Conservation (phyloP, 1,140 invertebrate genomes). For the Bombyx mandarina region DNA sequence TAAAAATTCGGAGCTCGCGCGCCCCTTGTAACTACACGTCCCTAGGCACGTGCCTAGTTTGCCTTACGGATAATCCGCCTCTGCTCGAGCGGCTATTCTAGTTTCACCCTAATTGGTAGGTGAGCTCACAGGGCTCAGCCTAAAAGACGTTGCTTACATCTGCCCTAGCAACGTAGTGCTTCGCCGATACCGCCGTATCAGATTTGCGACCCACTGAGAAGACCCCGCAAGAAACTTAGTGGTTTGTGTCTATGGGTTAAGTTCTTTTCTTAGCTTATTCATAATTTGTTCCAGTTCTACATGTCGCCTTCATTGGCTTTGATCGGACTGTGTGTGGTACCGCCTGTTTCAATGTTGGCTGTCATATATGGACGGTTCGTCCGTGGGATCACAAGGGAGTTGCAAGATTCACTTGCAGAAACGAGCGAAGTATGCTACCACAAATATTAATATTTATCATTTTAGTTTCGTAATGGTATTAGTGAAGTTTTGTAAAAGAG, state of each 20-base stretch:
- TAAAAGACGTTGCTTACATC: too few species aligned
- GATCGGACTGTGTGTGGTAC: slow-evolving; percentile 89
- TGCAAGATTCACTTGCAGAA: slow-evolving; percentile 87
- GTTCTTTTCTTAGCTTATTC: not conserved
- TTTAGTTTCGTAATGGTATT: not conserved
- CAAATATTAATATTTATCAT: not conserved
- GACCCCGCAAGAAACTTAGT: too few species aligned
- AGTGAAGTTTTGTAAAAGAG: not conserved
- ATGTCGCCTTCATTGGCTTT: slow-evolving; percentile 90
- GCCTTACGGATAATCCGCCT: too few species aligned
- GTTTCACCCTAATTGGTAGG: too few species aligned
- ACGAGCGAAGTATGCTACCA: slow-evolving; percentile 73
- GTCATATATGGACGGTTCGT: slow-evolving; percentile 93
- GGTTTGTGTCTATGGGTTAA: not conserved
- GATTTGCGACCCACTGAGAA: too few species aligned
- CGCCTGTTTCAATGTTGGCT: slow-evolving; percentile 87
- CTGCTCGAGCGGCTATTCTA: too few species aligned
- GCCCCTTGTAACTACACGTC: too few species aligned
- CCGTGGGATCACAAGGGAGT: slow-evolving; percentile 84
- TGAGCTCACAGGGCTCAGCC: too few species aligned
- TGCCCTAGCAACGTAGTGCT: too few species aligned
- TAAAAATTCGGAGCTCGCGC: too few species aligned
- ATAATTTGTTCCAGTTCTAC: slow-evolving; percentile 77
- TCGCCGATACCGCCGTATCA: too few species aligned
- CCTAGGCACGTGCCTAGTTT: too few species aligned